These are phyloP conservation scores for Dilophus febrilis DNA, from an alignment of 2,888 invertebrate genomes.

Conservation along the genomic window DNA sequence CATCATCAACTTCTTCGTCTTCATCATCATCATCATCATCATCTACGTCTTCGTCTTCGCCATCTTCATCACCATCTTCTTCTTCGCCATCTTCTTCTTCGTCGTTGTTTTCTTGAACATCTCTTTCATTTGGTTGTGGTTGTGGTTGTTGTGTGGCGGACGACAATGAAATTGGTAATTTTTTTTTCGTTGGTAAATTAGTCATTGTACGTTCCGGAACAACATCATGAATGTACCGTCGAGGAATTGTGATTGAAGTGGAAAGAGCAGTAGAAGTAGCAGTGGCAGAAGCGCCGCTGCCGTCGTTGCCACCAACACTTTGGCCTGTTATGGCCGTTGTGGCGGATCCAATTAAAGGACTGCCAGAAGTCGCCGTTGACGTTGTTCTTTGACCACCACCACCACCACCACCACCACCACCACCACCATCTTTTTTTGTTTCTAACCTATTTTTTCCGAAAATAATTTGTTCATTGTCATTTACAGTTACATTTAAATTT, in stretches of 20 bases:
- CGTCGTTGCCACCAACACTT: background rate
- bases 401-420: background rate
- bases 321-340: background rate
- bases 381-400: background rate
- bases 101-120: too few relatives aligned
- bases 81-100: too few relatives aligned
- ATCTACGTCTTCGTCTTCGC: background rate
- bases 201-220: too few relatives aligned
- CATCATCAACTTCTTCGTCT: background rate
- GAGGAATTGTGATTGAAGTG: too few relatives aligned
- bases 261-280: too few relatives aligned
- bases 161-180: too few relatives aligned
- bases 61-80: background rate
- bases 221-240: too few relatives aligned
- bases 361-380: background rate
- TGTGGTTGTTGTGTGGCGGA: too few relatives aligned
- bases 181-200: too few relatives aligned
- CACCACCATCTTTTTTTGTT: background rate
- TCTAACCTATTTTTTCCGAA: too few relatives aligned
- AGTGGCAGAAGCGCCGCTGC: background rate
- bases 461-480: background rate
- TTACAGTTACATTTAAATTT: background rate
- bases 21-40: slow-evolving; percentile 1
- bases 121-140: too few relatives aligned
- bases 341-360: too few relatives aligned